These are phyloP conservation scores for Cryptomyrus ogoouensis DNA, from an alignment of 2,113 vertebrate species.

Conservation along the genomic window DNA sequence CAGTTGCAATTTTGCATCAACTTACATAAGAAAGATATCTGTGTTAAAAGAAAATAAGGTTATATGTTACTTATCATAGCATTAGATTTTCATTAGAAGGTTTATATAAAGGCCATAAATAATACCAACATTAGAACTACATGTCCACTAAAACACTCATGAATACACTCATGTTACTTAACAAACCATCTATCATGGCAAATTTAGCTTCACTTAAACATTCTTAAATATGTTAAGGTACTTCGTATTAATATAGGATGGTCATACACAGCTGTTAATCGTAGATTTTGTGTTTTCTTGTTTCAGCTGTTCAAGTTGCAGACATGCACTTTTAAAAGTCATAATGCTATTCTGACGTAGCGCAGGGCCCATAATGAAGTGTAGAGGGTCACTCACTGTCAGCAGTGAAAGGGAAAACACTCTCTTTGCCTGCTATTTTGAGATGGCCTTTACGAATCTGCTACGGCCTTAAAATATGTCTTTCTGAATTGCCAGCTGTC, in stretches of 20 bases:
- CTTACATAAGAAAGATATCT: not conserved
- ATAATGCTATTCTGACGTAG: not conserved
- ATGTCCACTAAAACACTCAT: not conserved
- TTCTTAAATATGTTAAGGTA: not conserved
- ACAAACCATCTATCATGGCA: not conserved
- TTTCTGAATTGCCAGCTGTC: not conserved
- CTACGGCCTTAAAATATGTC: not conserved
- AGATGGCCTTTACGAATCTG: not conserved
- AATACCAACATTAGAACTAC: not conserved
- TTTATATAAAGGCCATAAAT: not conserved
- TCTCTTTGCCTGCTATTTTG: not conserved
- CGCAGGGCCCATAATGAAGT: not conserved
- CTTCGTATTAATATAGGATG: not conserved
- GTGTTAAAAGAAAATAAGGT: not conserved
- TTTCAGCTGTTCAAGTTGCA: not conserved
- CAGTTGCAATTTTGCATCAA: not conserved
- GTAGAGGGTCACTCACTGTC: not conserved
- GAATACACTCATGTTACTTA: not conserved
- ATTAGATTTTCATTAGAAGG: not conserved
- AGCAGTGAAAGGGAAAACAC: not conserved
- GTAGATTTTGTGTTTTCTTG: not conserved
- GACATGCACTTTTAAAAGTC: not conserved
- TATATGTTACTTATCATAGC: not conserved
- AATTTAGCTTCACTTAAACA: not conserved
- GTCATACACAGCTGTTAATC: not conserved